Evolutionary conservation across 35 echinoderm and acorn worm species (phyloP), one percentile per base, ranked within the genome.

Genomic region (Holothuria glaberrima): DNA sequence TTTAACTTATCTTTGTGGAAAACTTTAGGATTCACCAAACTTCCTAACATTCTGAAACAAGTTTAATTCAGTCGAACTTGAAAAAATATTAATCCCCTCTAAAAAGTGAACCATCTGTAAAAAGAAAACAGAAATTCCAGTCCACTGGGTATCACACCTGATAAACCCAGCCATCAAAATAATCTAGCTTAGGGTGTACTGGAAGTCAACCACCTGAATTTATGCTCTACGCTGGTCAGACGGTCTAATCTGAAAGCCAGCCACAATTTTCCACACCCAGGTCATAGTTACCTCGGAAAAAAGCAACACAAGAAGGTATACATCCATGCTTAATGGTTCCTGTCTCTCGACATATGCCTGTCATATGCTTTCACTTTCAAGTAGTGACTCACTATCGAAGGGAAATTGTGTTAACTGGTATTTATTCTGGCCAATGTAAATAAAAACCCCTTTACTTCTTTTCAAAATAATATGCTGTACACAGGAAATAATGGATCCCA

Each of bases 371-470:
- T 84, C 80, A 57, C 80, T 84, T 84, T 84, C 80, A 59, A 9
- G 50, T 12, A 64, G 32, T 84, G 80, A 84, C 6, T 84, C 80
- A 84, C 20, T 64, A 17, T 34, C 80, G 61, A 84, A 48, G 80
- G 80, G 80, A 84, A 84, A 84, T 84, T 84, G 80, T 84, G 54
- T 84, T 84, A 84, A 84, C 80, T 84, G 80, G 80, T 84, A 84
- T 84, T 84, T 84, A 84, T 84, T 84, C 80, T 84, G 56, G 32
- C 80, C 80, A 84, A 84, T 58, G 80, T 84, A 84, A 84, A 84
- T 64, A 84, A 84, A 84, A 64, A 58, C 80, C 80, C 58, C 46
- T 48, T 36, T 38, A 54, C 80, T 84, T 64, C 80, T 64, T 84
- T 46, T 59, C 56, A 48, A 64, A 56, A 60, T 84, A n/a, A 56